phyloP scores from a whole-genome alignment of 2,888 invertebrate species.

The Apamea crenata region DNA sequence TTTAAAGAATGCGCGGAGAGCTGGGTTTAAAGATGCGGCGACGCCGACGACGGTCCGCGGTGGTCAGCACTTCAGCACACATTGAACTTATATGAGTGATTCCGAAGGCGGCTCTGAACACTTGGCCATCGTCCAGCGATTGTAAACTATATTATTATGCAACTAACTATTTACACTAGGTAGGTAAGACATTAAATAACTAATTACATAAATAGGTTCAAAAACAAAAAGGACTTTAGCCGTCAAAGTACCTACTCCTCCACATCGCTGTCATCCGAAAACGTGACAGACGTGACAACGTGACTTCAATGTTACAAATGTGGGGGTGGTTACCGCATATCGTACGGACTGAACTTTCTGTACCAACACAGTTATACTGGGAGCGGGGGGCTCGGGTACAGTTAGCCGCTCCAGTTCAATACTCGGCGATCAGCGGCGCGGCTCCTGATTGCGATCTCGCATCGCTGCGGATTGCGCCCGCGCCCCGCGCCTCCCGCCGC shows the following conservation, averaged over 20 bases:
- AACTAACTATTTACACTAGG: neutral
- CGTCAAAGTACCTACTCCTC: neutral
- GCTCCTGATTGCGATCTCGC: slow-evolving; percentile 32
- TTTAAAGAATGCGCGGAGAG: neutral
- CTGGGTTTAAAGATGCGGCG: neutral
- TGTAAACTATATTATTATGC: neutral
- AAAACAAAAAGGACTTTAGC: neutral
- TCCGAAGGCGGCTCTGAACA: neutral
- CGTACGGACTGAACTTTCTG: slow-evolving; percentile 22
- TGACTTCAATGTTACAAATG: neutral
- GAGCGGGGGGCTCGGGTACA: slow-evolving; percentile 37
- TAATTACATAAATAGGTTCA: neutral
- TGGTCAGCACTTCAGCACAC: slow-evolving; percentile 11
- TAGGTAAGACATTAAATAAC: neutral
- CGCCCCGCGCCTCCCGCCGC: neutral
- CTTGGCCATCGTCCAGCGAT: neutral
- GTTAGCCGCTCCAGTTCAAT: slow-evolving; percentile 50
- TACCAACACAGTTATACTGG: neutral
- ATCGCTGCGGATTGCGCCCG: neutral
- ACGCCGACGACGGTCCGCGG: neutral
- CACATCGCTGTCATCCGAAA: neutral
- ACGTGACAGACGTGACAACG: no score
- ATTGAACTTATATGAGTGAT: neutral
- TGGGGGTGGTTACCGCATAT: no score
- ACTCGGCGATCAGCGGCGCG: slow-evolving; percentile 18